A percentile compares a stretch with the other conserved stretches of the same genome.
These are phyloP conservation scores for Labeo rohita DNA, from an alignment of 2,113 vertebrate genomes.

Conservation along the genomic window DNA sequence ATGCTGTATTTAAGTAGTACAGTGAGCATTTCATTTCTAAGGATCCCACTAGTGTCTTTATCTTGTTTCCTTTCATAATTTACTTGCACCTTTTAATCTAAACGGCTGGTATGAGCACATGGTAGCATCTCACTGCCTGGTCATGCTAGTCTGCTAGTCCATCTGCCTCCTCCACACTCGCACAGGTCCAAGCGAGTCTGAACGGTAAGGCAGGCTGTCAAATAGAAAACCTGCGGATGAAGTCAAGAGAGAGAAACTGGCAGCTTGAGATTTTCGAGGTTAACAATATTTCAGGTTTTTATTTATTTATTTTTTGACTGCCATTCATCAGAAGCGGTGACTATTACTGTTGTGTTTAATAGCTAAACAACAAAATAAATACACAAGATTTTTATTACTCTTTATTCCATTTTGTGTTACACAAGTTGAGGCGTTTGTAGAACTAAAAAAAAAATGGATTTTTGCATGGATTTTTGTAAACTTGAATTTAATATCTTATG, in stretches of 20 bases:
- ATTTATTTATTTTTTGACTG: background rate
- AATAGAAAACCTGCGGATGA: constrained; percentile 23
- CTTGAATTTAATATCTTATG: background rate
- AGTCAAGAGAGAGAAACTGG: background rate
- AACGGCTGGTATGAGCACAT: background rate
- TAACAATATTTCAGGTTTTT: background rate
- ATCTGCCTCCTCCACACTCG: background rate
- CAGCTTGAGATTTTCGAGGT: background rate
- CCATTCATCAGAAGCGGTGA: background rate
- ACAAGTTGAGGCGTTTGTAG: background rate
- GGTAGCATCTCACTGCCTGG: background rate
- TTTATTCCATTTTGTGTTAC: background rate
- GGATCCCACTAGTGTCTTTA: background rate
- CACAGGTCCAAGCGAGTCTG: background rate
- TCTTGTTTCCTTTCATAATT: background rate
- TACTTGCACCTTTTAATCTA: constrained; percentile 3
- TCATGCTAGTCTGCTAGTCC: background rate
- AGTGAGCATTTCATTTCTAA: background rate
- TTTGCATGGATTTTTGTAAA: background rate
- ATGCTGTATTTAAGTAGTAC: background rate
- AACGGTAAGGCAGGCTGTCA: background rate
- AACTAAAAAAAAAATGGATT: background rate
- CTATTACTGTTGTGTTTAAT: background rate
- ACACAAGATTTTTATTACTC: background rate
- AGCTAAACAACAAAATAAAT: background rate